Base-by-base conservation (phyloP, 2,888 invertebrate species). In the Parnassius mnemosyne region DNA sequence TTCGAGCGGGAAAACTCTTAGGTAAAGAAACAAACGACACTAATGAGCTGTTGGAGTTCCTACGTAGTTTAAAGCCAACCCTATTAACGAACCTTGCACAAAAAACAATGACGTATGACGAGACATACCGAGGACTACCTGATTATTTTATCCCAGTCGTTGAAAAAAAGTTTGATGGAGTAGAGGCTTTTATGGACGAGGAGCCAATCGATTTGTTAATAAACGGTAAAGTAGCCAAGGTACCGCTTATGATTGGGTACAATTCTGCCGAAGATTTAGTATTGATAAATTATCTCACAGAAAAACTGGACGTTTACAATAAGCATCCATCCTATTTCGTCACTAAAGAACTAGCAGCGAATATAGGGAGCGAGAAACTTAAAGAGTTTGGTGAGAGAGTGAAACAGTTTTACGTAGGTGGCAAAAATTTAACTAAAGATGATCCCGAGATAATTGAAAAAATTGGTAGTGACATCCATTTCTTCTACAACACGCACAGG, bases 241-340 rank as follows among this genome's bases (percentile, higher is more conserved):
- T 87, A 0, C 84, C 87, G 1, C 44, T 84, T 0, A 71, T 87
- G 68, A 66, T 76, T 1, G 87, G 87, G 2, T 85, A 83, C 66
- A 87, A 78, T 67, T 77, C 80, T 1, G 77, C 75, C 10, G 87
- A 87, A 72, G 84, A 84, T 0, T 53, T 86, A 3, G n/a, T 81
- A 1, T 65, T 78, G 55, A 60, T 79, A 1, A 65, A 71, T 52
- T 71, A 77, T 55, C 69, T 72, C 46, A 11, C 70, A 3, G 79
- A 75, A 3, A 83, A 80, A 69, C 41, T 74, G 0, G 68, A 77
- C 1, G 53, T 73, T 10, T 63, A 74, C 0, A 84, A 83, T 63
- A 69, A 69, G 11, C 66, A 78, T 3, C 80, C 81, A 3, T 74
- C 78, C 0, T 79, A 70, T 58, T 72, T 79, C 10, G 74, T 85